Conservation (phyloP, 1,140 invertebrate genomes). For the Drosophila seguyi region DNA sequence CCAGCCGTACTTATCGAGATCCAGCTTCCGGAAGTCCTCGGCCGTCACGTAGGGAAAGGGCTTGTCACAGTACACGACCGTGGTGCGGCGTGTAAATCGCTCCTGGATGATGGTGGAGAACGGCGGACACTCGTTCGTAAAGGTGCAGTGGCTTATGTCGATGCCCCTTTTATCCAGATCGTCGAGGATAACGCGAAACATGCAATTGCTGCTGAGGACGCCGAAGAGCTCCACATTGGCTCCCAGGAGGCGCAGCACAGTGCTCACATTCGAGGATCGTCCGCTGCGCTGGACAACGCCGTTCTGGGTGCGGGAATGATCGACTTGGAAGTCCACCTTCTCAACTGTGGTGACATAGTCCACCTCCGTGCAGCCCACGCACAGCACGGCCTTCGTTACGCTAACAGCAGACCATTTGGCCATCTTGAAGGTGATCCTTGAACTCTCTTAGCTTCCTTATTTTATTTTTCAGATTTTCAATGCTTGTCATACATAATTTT, state of each 20-base stretch:
- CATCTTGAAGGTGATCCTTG: neutral
- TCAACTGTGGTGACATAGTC: slow-evolving; percentile 86
- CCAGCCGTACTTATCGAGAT: slow-evolving; percentile 87
- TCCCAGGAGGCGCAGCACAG: slow-evolving; percentile 88
- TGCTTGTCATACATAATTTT: slow-evolving; percentile 32
- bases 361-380: slow-evolving; percentile 86
- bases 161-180: slow-evolving; percentile 87
- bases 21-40: slow-evolving; percentile 87
- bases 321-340: slow-evolving; percentile 85
- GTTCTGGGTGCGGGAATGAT: slow-evolving; percentile 85
- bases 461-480: neutral
- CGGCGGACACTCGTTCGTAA: slow-evolving; percentile 75
- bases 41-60: slow-evolving; percentile 87
- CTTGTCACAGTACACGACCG: slow-evolving; percentile 88
- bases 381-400: slow-evolving; percentile 56
- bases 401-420: slow-evolving; percentile 28
- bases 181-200: slow-evolving; percentile 86
- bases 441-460: too few relatives aligned
- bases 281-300: slow-evolving; percentile 89
- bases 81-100: slow-evolving; percentile 86
- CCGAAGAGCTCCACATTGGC: slow-evolving; percentile 87
- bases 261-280: slow-evolving; percentile 89
- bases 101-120: slow-evolving; percentile 86
- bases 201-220: slow-evolving; percentile 84
- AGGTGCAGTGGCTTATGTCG: slow-evolving; percentile 85